Evolutionary conservation across 2,888 invertebrate species (phyloP).

Genomic region (Philereme vetulata): DNA sequence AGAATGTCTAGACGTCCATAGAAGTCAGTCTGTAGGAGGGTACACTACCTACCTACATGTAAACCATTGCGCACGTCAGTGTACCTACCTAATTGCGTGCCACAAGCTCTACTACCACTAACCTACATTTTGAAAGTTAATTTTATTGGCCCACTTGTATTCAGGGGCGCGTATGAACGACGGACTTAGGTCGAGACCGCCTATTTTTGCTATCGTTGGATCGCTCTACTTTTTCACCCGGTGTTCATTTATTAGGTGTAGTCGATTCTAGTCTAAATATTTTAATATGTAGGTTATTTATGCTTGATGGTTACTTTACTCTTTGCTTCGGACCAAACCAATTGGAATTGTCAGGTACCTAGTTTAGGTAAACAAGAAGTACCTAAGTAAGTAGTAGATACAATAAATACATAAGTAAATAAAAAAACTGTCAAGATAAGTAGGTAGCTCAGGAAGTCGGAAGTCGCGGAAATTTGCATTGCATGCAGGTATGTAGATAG

Average conservation of each 20-base stretch:
- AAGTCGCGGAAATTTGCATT: constrained; percentile 9
- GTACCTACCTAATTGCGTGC: constrained; percentile 65
- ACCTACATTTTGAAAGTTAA: constrained; percentile 71
- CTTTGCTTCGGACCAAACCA: no score
- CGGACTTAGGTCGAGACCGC: constrained; percentile 55
- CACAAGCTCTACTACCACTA: constrained; percentile 60
- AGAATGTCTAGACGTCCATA: constrained; percentile 5
- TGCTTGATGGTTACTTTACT: no score
- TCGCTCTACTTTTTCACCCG: constrained; percentile 69
- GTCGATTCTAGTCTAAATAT: constrained; percentile 1
- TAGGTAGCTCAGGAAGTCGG: not conserved
- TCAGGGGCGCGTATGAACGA: constrained; percentile 61
- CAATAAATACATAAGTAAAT: not conserved
- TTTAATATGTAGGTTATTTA: not conserved
- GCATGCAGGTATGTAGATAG: constrained; percentile 14
- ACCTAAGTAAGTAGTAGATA: not conserved
- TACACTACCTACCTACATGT: not conserved
- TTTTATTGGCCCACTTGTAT: constrained; percentile 69
- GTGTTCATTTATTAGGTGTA: constrained; percentile 51
- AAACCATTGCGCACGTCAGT: constrained; percentile 19
- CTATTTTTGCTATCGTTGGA: constrained; percentile 74
- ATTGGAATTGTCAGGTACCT: no score
- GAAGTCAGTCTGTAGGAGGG: not conserved
- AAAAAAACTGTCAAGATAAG: no score
- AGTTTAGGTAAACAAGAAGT: not conserved